Percentiles rank a stretch among this genome's conserved stretches.
Evolutionary conservation across 2,888 invertebrate genomes (phyloP).

Genomic region (Drosophila pseudotalamancana): DNA sequence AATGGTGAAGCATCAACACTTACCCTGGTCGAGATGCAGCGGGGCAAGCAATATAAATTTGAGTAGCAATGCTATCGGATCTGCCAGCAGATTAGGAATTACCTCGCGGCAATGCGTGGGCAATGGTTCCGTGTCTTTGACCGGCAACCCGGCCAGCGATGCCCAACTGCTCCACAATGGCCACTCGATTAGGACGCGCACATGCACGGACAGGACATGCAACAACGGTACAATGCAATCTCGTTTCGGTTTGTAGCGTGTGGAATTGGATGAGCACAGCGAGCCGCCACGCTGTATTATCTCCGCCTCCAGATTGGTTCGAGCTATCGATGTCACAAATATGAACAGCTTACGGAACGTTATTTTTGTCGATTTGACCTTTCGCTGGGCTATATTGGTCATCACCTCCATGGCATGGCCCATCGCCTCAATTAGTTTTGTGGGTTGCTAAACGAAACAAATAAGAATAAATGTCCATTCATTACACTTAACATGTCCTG

Average conservation of each 20-base stretch:
- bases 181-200: conserved; percentile 88
- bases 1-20: conserved; percentile 66
- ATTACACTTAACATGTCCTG: no score
- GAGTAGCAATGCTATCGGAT: conserved; percentile 93
- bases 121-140: conserved; percentile 80
- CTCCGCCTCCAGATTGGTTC: conserved; percentile 97
- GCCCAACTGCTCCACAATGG: conserved; percentile 86
- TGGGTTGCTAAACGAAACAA: conserved; percentile 86
- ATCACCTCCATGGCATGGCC: conserved; percentile 97
- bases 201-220: conserved; percentile 94
- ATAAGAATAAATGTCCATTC: no score
- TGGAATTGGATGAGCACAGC: conserved; percentile 86
- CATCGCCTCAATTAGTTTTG: conserved; percentile 93
- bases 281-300: conserved; percentile 94
- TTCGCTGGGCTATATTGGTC: conserved; percentile 93
- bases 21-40: conserved; percentile 93
- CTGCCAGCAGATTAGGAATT: conserved; percentile 94
- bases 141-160: conserved; percentile 83
- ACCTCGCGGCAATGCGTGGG: conserved; percentile 83
- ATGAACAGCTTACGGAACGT: conserved; percentile 91
- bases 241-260: conserved; percentile 90
- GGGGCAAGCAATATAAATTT: conserved; percentile 95
- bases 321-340: conserved; percentile 94
- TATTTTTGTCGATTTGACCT: conserved; percentile 88
- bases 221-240: conserved; percentile 95